Percentiles rank a stretch among this genome's conserved stretches.
These are phyloP conservation scores for Axinella damicornis DNA, from an alignment of 37 sponge, comb jelly and placozoan species.

Conservation along the genomic window DNA sequence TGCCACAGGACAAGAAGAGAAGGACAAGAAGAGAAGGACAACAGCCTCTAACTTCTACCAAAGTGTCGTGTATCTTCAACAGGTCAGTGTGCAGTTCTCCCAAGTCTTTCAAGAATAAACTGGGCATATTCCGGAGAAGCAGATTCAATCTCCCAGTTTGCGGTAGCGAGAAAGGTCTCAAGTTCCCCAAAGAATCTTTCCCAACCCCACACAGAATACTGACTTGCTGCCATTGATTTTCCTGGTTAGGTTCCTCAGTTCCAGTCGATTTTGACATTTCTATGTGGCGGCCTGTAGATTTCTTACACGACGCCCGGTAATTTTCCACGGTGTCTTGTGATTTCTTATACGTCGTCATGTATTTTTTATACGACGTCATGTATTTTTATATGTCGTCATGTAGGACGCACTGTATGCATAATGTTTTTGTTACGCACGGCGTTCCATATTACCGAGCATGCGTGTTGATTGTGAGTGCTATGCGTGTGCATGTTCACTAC, in stretches of 20 bases:
- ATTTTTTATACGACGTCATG: not conserved
- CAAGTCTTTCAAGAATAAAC: not conserved
- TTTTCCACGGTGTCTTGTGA: not conserved
- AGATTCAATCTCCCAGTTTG: too few relatives aligned
- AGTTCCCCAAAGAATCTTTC: not conserved
- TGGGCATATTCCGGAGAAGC: not conserved
- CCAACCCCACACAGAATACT: not conserved
- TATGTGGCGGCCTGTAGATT: not conserved
- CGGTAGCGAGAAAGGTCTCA: not conserved
- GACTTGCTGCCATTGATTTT: not conserved
- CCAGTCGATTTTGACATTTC: not conserved
- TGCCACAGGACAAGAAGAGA: not conserved
- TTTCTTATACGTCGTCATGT: not conserved
- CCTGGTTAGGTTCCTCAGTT: not conserved
- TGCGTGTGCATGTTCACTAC: too few relatives aligned
- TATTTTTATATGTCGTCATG: not conserved
- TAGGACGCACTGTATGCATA: too few relatives aligned
- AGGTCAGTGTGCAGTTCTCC: not conserved
- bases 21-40: not conserved
- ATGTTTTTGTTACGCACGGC: too few relatives aligned
- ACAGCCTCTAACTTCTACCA: slow-evolving; percentile 2
- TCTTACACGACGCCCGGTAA: not conserved
- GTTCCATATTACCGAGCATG: too few relatives aligned
- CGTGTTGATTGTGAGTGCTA: too few relatives aligned
- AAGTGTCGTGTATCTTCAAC: slow-evolving; percentile 1